Conservation (phyloP, 2,888 invertebrate genomes). For the Junonia oenone region DNA sequence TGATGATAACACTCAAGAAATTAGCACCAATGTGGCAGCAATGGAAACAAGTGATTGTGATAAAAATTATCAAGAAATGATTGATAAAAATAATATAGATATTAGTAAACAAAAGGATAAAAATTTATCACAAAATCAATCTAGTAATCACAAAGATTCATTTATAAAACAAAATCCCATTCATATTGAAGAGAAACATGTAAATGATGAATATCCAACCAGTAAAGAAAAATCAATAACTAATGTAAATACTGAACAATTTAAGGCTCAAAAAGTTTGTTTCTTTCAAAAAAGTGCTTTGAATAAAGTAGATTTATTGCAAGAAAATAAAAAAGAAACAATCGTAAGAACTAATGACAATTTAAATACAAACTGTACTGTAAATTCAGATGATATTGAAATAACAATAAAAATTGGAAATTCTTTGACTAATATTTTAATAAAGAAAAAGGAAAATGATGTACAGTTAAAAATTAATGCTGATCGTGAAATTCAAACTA, state of each 20-base stretch:
- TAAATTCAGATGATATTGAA: constrained; percentile 53
- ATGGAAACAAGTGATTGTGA: neutral
- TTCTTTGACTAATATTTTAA: constrained; percentile 57
- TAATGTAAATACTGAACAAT: constrained; percentile 8
- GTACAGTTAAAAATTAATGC: constrained; percentile 54
- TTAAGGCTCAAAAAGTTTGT: constrained; percentile 34
- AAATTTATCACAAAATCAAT: neutral
- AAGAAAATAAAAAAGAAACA: constrained; percentile 3
- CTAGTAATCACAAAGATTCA: neutral
- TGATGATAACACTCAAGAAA: constrained; percentile 49
- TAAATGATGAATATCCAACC: neutral
- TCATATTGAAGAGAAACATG: neutral
- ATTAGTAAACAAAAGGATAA: neutral
- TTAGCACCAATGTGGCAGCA: neutral
- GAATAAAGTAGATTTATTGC: constrained; percentile 10
- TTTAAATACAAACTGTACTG: constrained; percentile 26
- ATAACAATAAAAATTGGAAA: constrained; percentile 64
- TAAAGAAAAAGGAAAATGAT: constrained; percentile 58
- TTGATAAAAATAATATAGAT: neutral
- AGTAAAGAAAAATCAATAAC: neutral
- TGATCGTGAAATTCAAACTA: constrained; percentile 59
- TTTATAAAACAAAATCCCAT: neutral
- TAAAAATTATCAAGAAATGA: neutral
- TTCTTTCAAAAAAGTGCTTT: constrained; percentile 53
- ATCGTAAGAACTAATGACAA: constrained; percentile 33